A percentile compares a stretch with the other conserved stretches of the same genome.
Evolutionary conservation across 2,888 invertebrate genomes (phyloP).

Genomic region (Protophormia terraenovae): DNA sequence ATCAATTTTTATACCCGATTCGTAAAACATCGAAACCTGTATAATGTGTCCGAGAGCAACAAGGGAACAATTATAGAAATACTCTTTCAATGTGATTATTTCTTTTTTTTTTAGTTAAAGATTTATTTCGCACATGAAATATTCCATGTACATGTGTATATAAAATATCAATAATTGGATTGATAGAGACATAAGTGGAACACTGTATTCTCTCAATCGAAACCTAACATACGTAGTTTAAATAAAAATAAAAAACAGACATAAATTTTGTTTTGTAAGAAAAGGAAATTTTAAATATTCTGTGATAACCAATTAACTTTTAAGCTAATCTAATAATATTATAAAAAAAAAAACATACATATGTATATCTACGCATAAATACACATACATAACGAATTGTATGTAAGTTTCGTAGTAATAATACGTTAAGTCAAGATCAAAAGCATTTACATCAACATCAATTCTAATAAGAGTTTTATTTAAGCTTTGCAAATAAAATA

Average conservation of each 20-base stretch:
- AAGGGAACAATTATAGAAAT: too few species aligned
- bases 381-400: background rate
- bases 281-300: background rate
- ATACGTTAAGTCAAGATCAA: constrained; percentile 29
- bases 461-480: constrained; percentile 41
- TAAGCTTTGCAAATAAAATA: constrained; percentile 53
- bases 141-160: too few species aligned
- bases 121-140: too few species aligned
- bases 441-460: too few species aligned
- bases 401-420: background rate
- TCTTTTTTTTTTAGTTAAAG: too few species aligned
- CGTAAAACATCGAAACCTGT: too few species aligned
- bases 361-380: constrained; percentile 12
- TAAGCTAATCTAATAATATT: constrained; percentile 21
- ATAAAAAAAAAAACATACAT: constrained; percentile 30
- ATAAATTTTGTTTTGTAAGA: constrained; percentile 19
- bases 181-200: too few species aligned
- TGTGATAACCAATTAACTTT: constrained; percentile 20
- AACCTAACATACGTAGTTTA: background rate
- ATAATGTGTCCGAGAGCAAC: too few species aligned
- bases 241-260: too few species aligned
- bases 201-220: constrained; percentile 21
- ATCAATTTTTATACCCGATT: too few species aligned
- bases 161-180: too few species aligned
- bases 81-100: too few species aligned